phyloP scores from a whole-genome alignment of 2,797 vertebrate species.

The Gymnopithys bicolor region DNA sequence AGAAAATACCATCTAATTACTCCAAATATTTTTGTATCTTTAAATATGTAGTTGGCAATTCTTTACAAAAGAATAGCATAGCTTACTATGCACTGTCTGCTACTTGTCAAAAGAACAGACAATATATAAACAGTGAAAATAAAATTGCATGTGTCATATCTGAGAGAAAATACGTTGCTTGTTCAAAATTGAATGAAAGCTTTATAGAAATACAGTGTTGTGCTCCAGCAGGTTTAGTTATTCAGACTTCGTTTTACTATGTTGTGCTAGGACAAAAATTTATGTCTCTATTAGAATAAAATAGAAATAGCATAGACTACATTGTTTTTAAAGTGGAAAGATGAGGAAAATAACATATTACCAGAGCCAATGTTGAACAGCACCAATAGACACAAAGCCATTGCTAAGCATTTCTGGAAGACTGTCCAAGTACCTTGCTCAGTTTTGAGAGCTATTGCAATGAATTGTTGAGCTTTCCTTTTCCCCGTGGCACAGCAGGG shows the following conservation, averaged over 20 bases:
- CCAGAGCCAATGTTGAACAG: neutral
- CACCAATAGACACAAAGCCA: neutral
- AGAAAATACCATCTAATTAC: neutral
- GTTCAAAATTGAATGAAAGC: slow-evolving; percentile 47
- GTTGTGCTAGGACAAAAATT: slow-evolving; percentile 24
- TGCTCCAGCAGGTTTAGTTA: slow-evolving; percentile 37
- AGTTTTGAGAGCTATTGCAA: neutral
- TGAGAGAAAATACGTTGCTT: slow-evolving; percentile 31
- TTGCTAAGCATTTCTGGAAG: neutral
- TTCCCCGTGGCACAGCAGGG: neutral
- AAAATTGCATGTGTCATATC: slow-evolving; percentile 36
- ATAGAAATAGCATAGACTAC: neutral
- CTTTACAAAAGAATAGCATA: neutral
- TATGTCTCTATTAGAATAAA: slow-evolving; percentile 48
- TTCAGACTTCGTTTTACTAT: slow-evolving; percentile 38
- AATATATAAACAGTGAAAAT: slow-evolving; percentile 35
- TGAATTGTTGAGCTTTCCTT: neutral
- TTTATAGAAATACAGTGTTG: slow-evolving; percentile 19
- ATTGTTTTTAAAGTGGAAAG: neutral
- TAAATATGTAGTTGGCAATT: neutral
- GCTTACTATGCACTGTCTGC: neutral
- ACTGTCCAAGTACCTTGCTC: neutral
- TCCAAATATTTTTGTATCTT: neutral
- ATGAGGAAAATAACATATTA: neutral
- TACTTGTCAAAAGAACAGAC: slow-evolving; percentile 20